Conservation (phyloP, 2,797 vertebrate species). For the Halcyon leucocephala region DNA sequence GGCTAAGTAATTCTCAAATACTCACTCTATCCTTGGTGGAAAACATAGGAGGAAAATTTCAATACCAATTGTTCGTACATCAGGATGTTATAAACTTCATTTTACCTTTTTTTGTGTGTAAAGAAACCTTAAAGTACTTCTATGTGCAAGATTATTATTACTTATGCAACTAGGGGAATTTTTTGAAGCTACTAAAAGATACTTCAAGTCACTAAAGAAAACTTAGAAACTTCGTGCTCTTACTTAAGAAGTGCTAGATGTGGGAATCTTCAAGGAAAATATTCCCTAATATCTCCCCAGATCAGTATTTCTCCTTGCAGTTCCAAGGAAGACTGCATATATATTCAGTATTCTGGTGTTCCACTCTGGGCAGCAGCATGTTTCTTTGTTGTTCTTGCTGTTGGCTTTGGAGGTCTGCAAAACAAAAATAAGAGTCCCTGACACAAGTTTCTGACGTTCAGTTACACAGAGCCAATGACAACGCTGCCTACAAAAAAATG, state of each 20-base stretch:
- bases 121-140: background rate
- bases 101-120: background rate
- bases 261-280: background rate
- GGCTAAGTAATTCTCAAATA: background rate
- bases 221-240: background rate
- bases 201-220: background rate
- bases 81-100: background rate
- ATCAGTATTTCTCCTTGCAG: background rate
- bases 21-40: background rate
- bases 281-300: background rate
- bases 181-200: background rate
- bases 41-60: background rate
- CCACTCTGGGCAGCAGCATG: background rate
- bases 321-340: background rate
- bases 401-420: background rate
- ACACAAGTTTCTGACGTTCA: background rate
- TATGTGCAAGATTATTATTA: background rate
- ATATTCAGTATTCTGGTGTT: background rate
- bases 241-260: background rate
- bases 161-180: background rate
- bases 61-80: background rate
- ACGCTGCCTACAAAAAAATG: background rate
- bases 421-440: background rate
- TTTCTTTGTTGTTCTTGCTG: background rate
- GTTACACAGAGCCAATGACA: background rate